These are phyloP conservation scores for Rhombomys opimus DNA, from an alignment of 2,113 vertebrate genomes.

Conservation along the genomic window DNA sequence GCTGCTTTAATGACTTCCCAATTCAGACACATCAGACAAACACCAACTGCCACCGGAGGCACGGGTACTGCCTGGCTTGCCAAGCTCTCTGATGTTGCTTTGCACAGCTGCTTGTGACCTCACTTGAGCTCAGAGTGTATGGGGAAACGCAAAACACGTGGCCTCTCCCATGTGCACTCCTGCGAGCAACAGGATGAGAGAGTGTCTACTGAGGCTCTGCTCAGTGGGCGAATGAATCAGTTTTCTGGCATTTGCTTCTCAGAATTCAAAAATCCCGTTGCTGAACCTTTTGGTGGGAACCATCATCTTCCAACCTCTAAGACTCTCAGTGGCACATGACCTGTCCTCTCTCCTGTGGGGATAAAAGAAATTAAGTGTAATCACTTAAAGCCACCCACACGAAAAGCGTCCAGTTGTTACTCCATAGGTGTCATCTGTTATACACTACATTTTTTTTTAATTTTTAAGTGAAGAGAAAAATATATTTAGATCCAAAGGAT, in stretches of 20 bases:
- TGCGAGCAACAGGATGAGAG: neutral
- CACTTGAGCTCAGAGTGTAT: neutral
- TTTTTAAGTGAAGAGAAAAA: neutral
- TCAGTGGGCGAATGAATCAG: slow-evolving; percentile 54
- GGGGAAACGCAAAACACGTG: fast-evolving
- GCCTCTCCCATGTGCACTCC: neutral
- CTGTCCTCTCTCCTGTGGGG: neutral
- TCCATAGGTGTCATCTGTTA: neutral
- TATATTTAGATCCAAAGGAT: neutral
- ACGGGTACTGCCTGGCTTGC: neutral
- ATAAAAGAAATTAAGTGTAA: neutral
- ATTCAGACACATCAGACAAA: neutral
- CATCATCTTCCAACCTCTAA: neutral
- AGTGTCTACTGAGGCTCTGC: slow-evolving; percentile 12
- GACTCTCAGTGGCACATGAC: too few species aligned
- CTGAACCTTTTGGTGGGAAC: neutral
- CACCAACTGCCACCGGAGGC: neutral
- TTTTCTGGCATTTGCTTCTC: slow-evolving; percentile 47
- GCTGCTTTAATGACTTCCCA: slow-evolving; percentile 23
- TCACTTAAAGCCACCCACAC: neutral
- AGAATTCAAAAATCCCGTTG: slow-evolving; percentile 9
- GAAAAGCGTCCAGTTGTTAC: neutral
- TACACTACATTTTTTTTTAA: neutral
- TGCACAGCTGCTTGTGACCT: slow-evolving; percentile 30
- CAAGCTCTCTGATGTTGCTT: neutral